Evolutionary conservation across 30 jellyfish, hydroid and myxozoan species (phyloP).

Genomic region (Chironex yamaguchii): DNA sequence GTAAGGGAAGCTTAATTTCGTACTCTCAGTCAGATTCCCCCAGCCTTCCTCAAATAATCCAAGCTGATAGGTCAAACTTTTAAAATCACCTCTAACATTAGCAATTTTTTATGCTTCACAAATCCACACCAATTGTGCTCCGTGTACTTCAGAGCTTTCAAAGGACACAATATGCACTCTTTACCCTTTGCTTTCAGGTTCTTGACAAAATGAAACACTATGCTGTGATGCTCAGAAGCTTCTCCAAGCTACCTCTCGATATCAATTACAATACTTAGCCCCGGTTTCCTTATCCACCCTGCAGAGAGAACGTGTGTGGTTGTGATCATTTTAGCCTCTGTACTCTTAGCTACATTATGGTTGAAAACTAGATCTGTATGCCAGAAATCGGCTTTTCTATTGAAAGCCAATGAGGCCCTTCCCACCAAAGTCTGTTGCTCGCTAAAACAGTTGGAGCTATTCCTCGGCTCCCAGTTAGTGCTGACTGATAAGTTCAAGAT

Average conservation of each 20-base stretch:
- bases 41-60: slow-evolving; percentile 2
- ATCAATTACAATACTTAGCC: neutral
- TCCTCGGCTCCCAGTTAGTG: slow-evolving; percentile 34
- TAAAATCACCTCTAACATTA: neutral
- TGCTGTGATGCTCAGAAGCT: slow-evolving; percentile 22
- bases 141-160: neutral
- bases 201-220: neutral
- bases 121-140: neutral
- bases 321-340: slow-evolving; percentile 11
- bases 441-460: neutral
- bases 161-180: neutral
- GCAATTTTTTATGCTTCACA: neutral
- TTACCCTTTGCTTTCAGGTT: neutral
- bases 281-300: neutral
- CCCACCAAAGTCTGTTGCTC: slow-evolving; percentile 49
- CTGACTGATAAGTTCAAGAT: neutral
- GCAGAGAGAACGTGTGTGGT: neutral
- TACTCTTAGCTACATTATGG: neutral
- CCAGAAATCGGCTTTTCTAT: slow-evolving; percentile 29
- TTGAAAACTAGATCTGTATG: neutral
- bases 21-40: slow-evolving; percentile 11
- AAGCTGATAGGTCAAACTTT: neutral
- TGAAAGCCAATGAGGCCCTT: slow-evolving; percentile 51
- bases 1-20: neutral
- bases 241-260: neutral